phyloP scores from a whole-genome alignment of 2,888 invertebrate genomes.

The Amphipoea lucens region DNA sequence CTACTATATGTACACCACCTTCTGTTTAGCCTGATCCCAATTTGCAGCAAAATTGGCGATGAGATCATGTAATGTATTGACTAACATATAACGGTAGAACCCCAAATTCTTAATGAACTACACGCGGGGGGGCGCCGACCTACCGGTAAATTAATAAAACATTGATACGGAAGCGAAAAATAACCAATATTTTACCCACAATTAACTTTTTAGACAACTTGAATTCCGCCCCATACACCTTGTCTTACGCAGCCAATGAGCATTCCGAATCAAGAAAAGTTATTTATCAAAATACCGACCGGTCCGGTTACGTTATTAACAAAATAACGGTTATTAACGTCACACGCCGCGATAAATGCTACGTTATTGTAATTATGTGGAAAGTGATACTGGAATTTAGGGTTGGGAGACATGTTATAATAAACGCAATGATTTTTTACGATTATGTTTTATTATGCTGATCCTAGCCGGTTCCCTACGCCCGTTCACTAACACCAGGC shows the following conservation, averaged over 20 bases:
- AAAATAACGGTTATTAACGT: constrained; percentile 61
- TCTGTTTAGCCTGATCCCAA: background rate
- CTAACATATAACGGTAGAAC: background rate
- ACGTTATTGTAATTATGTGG: constrained; percentile 48
- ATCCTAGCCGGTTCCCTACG: background rate
- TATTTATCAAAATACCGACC: constrained; percentile 50
- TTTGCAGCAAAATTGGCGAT: background rate
- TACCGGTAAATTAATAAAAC: constrained; percentile 35
- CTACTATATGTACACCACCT: background rate
- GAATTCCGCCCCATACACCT: constrained; percentile 39
- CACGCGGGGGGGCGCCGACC: constrained; percentile 4
- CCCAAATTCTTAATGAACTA: constrained; percentile 4
- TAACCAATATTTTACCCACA: constrained; percentile 45
- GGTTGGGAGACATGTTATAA: constrained; percentile 17
- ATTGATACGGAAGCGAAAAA: constrained; percentile 49
- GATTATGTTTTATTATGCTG: background rate
- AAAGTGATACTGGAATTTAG: constrained; percentile 50
- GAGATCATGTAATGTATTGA: background rate
- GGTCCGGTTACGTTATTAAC: constrained; percentile 55
- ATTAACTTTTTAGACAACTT: constrained; percentile 40
- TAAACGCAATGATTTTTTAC: constrained; percentile 6
- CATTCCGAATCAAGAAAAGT: constrained; percentile 41
- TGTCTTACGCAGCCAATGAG: constrained; percentile 35
- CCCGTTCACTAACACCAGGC: background rate
- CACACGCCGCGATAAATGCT: constrained; percentile 40